Evolutionary conservation across 2,888 invertebrate species (phyloP).

Genomic region (Ypsolopha sequella): DNA sequence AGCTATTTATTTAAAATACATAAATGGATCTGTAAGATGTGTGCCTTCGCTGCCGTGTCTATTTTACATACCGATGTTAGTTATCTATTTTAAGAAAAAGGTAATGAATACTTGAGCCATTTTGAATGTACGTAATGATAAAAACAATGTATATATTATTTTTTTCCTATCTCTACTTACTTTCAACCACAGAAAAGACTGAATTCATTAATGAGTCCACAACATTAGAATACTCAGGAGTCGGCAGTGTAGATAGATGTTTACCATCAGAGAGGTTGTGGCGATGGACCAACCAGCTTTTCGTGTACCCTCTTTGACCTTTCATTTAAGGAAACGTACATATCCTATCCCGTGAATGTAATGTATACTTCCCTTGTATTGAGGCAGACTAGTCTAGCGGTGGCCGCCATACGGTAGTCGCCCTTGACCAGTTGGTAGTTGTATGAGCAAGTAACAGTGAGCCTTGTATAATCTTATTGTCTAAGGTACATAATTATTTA

Average conservation of each 20-base stretch:
- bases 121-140: slow-evolving; percentile 48
- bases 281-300: slow-evolving; percentile 50
- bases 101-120: slow-evolving; percentile 45
- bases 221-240: slow-evolving; percentile 59
- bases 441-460: slow-evolving; percentile 47
- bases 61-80: slow-evolving; percentile 69
- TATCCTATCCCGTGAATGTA: slow-evolving; percentile 59
- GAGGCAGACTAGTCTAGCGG: slow-evolving; percentile 35
- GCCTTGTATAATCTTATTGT: slow-evolving; percentile 66
- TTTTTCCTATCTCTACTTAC: slow-evolving; percentile 41
- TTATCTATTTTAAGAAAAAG: slow-evolving; percentile 34
- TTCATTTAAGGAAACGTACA: slow-evolving; percentile 59
- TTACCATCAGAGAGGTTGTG: slow-evolving; percentile 49
- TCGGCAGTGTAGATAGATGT: slow-evolving; percentile 34
- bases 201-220: slow-evolving; percentile 45
- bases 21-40: slow-evolving; percentile 26
- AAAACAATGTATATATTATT: slow-evolving; percentile 17
- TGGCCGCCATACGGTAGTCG: background rate
- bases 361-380: slow-evolving; percentile 31
- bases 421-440: slow-evolving; percentile 23
- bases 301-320: slow-evolving; percentile 29
- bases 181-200: slow-evolving; percentile 65
- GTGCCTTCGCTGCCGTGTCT: slow-evolving; percentile 41
- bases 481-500: slow-evolving; percentile 68
- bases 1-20: slow-evolving; percentile 12